Evolutionary conservation across 2,797 vertebrate genomes (phyloP).

Genomic region (Glyptemys insculpta): DNA sequence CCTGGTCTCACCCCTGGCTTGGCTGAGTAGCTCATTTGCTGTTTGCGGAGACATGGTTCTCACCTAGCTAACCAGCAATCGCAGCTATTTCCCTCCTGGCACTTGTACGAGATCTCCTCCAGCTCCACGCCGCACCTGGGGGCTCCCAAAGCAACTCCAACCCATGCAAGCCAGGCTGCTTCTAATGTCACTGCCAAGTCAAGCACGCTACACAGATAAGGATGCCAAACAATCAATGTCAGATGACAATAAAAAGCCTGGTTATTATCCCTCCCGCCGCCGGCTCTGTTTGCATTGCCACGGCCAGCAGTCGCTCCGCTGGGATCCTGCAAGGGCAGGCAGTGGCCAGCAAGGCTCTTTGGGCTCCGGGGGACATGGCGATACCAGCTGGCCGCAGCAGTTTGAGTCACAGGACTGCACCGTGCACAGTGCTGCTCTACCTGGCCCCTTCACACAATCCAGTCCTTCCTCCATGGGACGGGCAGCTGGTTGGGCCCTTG

Average conservation of each 20-base stretch:
- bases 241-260: not conserved
- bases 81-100: not conserved
- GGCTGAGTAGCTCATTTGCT: accelerated
- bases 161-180: not conserved
- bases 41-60: accelerated
- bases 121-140: accelerated
- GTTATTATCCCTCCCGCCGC: not conserved
- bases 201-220: accelerated
- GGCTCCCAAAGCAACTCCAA: not conserved
- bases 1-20: not conserved
- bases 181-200: not conserved
- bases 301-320: accelerated
- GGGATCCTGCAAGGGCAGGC: accelerated
- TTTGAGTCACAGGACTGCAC: not conserved
- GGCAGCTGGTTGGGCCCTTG: accelerated
- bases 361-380: not conserved
- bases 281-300: not conserved
- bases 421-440: accelerated
- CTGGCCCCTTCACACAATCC: no score
- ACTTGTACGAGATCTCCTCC: accelerated
- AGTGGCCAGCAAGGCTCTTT: not conserved
- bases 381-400: accelerated
- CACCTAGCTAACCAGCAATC: accelerated
- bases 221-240: not conserved
- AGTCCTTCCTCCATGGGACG: no score